phyloP scores from a whole-genome alignment of 1,140 invertebrate species.

The Adelges cooleyi region DNA sequence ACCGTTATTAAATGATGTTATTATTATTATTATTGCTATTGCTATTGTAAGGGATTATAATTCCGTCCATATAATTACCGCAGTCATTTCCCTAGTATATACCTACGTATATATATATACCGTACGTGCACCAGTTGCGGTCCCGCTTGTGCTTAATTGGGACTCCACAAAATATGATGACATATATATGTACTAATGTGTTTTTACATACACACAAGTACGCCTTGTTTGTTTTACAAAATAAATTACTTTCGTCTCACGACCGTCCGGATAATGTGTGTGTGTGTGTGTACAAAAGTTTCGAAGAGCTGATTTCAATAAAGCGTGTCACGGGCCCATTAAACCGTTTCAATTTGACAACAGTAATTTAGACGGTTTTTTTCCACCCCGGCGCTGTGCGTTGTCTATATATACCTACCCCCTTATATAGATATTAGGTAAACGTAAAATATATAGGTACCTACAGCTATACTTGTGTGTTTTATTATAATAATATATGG shows the following conservation, averaged over 20 bases:
- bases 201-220: too few species aligned
- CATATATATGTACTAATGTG: too few species aligned
- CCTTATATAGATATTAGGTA: neutral
- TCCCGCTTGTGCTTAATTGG: neutral
- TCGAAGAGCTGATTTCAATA: neutral
- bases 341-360: neutral
- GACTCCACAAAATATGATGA: neutral
- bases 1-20: too few species aligned
- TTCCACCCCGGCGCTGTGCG: neutral
- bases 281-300: neutral
- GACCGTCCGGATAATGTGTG: neutral
- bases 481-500: too few species aligned
- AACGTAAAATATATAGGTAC: too few species aligned
- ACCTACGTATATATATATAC: neutral
- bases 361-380: conserved; percentile 7
- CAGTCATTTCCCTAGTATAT: conserved; percentile 7
- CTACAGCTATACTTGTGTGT: too few species aligned
- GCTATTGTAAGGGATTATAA: too few species aligned
- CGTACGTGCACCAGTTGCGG: neutral
- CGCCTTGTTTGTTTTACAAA: neutral
- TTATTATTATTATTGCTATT: too few species aligned
- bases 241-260: conserved; percentile 11
- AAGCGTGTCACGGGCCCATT: conserved; percentile 1
- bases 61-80: conserved; percentile 17
- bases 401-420: too few species aligned